Base-by-base conservation (phyloP, 2,113 vertebrate genomes). In the Misgurnus mizolepis region DNA sequence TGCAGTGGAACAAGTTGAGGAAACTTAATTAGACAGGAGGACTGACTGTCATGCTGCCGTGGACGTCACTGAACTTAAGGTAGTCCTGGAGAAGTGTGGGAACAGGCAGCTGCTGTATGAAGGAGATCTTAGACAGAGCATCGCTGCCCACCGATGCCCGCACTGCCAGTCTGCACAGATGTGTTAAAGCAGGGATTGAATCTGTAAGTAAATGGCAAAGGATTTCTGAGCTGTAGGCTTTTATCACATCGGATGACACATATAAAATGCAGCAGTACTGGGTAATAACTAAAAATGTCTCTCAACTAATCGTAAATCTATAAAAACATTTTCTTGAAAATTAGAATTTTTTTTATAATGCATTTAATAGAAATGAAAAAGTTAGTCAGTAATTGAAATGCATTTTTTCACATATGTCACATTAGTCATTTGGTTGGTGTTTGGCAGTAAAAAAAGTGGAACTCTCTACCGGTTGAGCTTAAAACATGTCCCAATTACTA, bases 111-210 rank as follows among this genome's bases (percentile, higher is more conserved):
- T 79, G 85, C 22, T 85, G 83, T 58, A 92, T 83, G 0, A 87
- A 83, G 12, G 22, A 17, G 40, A 84, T 70, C 80, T 84, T 88
- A 85, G 88, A 89, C 74, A 94, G 79, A 1, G 40, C 34, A 50
- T 85, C 68, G 8, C 90, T 67, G 65, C 92, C 92, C 80, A 93
- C 69, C 15, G 76, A 6, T 3, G 34, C 64, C 50, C 90, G 76
- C 11, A 94, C 45, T 68, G 83, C 78, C 73, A 93, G 84, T 71
- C 93, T 83, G 78, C 92, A 93, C 58, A 93, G 68, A 85, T 94
- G 91, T 62, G 85, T 84, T 1, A 94, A 87, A 68, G 41, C 5
- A 50, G 92, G 88, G 45, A 91, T 8, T 3, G 81, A 83, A 22
- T 90, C 93, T 94, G 27, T 2, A 85, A 83, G 11, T 76, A 18